These are phyloP conservation scores for Cebidichthys violaceus DNA, from an alignment of 2,113 vertebrate species.

Conservation along the genomic window DNA sequence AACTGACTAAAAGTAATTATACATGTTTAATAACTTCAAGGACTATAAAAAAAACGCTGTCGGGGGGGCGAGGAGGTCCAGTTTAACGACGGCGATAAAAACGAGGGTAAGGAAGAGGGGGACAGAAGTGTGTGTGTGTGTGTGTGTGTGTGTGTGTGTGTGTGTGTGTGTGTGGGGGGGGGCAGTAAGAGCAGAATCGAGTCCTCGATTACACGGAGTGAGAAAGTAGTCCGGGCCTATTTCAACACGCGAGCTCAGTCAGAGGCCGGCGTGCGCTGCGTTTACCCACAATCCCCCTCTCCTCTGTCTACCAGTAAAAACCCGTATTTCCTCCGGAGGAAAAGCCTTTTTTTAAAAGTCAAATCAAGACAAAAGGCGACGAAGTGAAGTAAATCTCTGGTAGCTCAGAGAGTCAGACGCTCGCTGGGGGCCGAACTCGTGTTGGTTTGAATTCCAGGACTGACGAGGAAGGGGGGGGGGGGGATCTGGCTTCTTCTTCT, in stretches of 20 bases:
- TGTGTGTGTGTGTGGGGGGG: too few species aligned
- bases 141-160: too few species aligned
- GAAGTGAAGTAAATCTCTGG: slow-evolving; percentile 74
- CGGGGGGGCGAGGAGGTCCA: slow-evolving; percentile 80
- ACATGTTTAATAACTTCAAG: slow-evolving; percentile 85
- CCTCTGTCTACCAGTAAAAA: slow-evolving; percentile 10
- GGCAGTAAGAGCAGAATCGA: slow-evolving; percentile 40
- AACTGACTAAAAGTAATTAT: slow-evolving; percentile 83
- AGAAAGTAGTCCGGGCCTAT: slow-evolving; percentile 52
- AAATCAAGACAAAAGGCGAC: slow-evolving; percentile 69
- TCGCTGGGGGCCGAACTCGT: slow-evolving; percentile 43
- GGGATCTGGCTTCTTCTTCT: slow-evolving; percentile 39
- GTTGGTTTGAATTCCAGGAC: slow-evolving; percentile 72
- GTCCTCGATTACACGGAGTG: slow-evolving; percentile 18
- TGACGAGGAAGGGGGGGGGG: slow-evolving; percentile 62
- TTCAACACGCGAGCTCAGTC: slow-evolving; percentile 4
- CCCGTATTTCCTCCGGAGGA: slow-evolving; percentile 48
- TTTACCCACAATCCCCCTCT: slow-evolving; percentile 42
- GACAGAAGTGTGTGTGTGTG: background rate
- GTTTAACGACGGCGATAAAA: slow-evolving; percentile 82
- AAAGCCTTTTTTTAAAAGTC: slow-evolving; percentile 70
- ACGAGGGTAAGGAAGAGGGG: slow-evolving; percentile 64
- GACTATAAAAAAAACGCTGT: slow-evolving; percentile 81
- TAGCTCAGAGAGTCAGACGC: slow-evolving; percentile 63
- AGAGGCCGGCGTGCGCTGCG: background rate